Evolutionary conservation across 2,113 vertebrate species (phyloP), one percentile per base, ranked within the genome.

Genomic region (Spilogale gracilis): DNA sequence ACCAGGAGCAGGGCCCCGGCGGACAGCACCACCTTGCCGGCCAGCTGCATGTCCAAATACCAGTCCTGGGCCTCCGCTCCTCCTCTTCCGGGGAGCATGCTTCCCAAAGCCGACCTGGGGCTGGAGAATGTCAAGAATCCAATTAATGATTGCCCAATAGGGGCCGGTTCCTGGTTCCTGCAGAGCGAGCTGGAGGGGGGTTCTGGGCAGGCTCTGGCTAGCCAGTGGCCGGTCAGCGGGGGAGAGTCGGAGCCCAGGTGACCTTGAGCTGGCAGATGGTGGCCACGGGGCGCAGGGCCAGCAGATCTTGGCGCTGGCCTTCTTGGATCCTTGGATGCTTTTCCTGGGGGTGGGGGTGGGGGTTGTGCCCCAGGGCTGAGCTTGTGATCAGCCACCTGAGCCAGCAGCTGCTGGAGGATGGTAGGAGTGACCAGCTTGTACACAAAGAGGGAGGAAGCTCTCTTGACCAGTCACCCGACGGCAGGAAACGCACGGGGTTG

Each of bases 41-140:
- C 97, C 84, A 99, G 99, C 98, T 98, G 99, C 99, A 99, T 99
- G 98, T 99, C 99, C 92, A 98, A 98, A 76, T 99, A 98, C 96
- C 99, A 98, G 97, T 97, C 98, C 86, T 97, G 84, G 90, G 98
- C 97, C 87, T 99, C 98, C 0, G 89, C 63, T 60, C 93, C 98
- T 95, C 97, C 95, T 79, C 93, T 97, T 98, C 96, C 6, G 7
- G 95, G 96, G 71, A 98, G 38, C 98, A 98, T 98, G 96, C 94
- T 98, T 96, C 97, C 86, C 94, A 52, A 48, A 48, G 88, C 89
- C 4, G 23, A 60, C 83, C 95, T 20, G 69, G 65, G 80, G 43
- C 83, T 43, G 52, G 43, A 97, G 98, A 98, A 99, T 96, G 98
- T 23, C 4, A 96, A 98, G 98, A 97, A 98, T 98, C 91, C 10